Base-by-base conservation (phyloP, 2,797 vertebrate species). In the Megalops cyprinoides region DNA sequence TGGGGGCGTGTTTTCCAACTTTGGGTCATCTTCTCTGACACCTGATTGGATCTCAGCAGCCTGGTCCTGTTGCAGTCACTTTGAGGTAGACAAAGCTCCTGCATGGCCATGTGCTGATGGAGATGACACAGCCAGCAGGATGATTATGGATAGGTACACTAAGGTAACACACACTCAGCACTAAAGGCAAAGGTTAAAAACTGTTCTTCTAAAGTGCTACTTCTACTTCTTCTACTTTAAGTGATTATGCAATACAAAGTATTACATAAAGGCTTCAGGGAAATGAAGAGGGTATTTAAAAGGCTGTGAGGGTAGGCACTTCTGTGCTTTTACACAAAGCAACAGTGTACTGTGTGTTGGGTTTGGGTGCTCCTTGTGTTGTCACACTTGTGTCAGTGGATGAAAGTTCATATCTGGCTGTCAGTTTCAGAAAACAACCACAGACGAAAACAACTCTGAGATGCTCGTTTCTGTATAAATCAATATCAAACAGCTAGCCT, bases 21-120 rank as follows among this genome's bases (percentile, higher is more conserved):
- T 42, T 42, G 23, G 37, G 67, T 23, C 67, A 44, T 23, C 67
- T 18, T 44, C 67, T n/a, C n/a, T 44, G 18, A 23, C 18, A 9
- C 39, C 67, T 42, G 23, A 20, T n/a, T 20, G 65, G 75, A 55
- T 53, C 7, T 58, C 49, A 37, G 31, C 34, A 56, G 31, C 51
- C 49, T 76, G 28, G 20, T 74, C 31, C 49, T 37, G 58, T 75
- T 80, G 55, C 39, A 37, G 74, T 37, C 42, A 75, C 39, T 31
- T 44, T 42, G 67, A 42, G 37, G 67, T 12, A 39, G 9, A 44
- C 67, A 42, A 39, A 42, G 20, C 18, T 67, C 39, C 67, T 23
- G 20, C 65, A n/a, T 69, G 37, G n/a, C 37, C 39, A 37, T 71
- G 34, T 42, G 37, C 39, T 44, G 67, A 71, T 71, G 67, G 20